Evolutionary conservation across 2,113 vertebrate species (phyloP).

Genomic region (Plecotus auritus): DNA sequence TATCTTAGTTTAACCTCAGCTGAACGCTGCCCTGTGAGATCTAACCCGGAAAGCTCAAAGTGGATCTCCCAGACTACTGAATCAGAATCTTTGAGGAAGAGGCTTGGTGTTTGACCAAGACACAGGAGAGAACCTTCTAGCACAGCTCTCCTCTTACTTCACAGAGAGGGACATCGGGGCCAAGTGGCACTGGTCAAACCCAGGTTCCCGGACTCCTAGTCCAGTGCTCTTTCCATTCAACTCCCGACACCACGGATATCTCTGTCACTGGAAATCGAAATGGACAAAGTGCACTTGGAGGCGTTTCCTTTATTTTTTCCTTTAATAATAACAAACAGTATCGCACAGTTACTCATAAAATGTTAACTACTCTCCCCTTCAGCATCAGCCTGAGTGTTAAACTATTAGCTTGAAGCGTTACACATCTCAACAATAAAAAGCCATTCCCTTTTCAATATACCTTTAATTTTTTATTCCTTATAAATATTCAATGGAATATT

Average conservation of each 20-base stretch:
- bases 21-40: background rate
- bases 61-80: background rate
- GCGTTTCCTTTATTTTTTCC: constrained; percentile 15
- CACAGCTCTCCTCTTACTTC: background rate
- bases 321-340: constrained; percentile 46
- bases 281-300: background rate
- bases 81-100: background rate
- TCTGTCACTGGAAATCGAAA: background rate
- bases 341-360: constrained; percentile 66
- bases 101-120: background rate
- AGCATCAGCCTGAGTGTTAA: constrained; percentile 56
- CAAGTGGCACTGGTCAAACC: background rate
- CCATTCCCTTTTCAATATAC: constrained; percentile 57
- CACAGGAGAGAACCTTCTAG: background rate
- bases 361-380: constrained; percentile 61
- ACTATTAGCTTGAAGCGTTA: constrained; percentile 57
- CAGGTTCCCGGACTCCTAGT: background rate
- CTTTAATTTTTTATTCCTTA: constrained; percentile 77
- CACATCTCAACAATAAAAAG: constrained; percentile 56
- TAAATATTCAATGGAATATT: constrained; percentile 75
- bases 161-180: background rate
- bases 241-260: background rate
- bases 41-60: background rate
- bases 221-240: background rate
- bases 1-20: background rate